Base-by-base conservation (phyloP, 2,113 vertebrate genomes). In the Brienomyrus longianalis region DNA sequence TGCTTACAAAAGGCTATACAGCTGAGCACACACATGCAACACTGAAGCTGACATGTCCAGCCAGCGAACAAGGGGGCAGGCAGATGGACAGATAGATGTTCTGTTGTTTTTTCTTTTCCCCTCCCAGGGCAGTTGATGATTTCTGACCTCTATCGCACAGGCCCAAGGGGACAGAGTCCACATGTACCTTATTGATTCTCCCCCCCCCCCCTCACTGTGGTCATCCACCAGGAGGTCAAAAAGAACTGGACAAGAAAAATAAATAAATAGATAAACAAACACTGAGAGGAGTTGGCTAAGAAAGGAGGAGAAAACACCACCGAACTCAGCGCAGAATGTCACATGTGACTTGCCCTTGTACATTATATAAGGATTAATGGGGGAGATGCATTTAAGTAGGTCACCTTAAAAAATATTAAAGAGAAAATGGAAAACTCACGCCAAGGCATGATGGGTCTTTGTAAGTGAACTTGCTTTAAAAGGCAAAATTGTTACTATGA, bases 321-420 rank as follows among this genome's bases (percentile, higher is more conserved):
- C 9, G 3, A 62, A 47, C 88, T 88, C 52, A 88, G 90, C 90
- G 88, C 89, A 52, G 90, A 90, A 86, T 54, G 59, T 66, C 90
- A 88, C 51, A 10, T n/a, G 84, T 89, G 89, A 90, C 88, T 88
- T 48, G 83, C 56, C 23, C 50, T 31, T 47, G 83, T 86, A 27
- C 10, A 50, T 66, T 27, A 11, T 66, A 66, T 66, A 66, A 85
- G n/a, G 89, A 66, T 91, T 92, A 89, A 91, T 92, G 89, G 85
- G 90, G 80, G 7, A 59, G 1, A 43, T 89, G 93, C 91, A 88
- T 92, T 92, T 91, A 21, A 45, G 80, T 70, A 35, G 62, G 88
- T 66, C 62, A 52, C 8, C 62, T 52, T 51, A 83, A 45, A 83
- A 45, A 83, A 45, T 56, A 56, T 56, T 56, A 56, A 17, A 2